Evolutionary conservation across 1,140 invertebrate genomes (phyloP), one percentile per base, ranked within the genome.

Genomic region (Ctenoplectra terminalis): DNA sequence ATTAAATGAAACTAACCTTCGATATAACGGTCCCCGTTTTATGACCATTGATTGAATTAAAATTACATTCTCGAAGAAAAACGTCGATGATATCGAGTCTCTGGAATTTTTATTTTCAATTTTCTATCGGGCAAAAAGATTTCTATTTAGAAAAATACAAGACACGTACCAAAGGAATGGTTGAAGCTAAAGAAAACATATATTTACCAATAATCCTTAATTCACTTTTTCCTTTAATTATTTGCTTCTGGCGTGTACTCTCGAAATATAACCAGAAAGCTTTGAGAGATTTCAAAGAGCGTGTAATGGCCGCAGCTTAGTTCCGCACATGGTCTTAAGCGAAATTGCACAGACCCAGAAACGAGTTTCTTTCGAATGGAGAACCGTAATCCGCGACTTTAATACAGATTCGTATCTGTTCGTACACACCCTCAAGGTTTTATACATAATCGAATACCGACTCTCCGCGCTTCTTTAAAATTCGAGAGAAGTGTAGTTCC

Each of bases 341-440:
- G 66, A 40, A 50, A 70, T 78, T 70, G 46, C 43, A 13, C 17
- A 43, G 56, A 61, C 17, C 66, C 37, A 2, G 56, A 31, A 78
- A 78, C 76, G 66, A 61, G 29, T 61, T 61, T 31, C 31, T 48
- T 40, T 34, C 29, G 15, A 70, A 26, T 63, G 54, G n/a, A 23
- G 15, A 40, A 50, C 29, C 54, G 56, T 78, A 61, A 78, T 61
- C 66, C 75, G 52, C 26, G n/a, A 60, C 66, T 78, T 70, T 61
- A 69, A 78, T 70, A 69, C 40, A 52, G 48, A 70, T 70, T 29
- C 46, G 50, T 56, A 56, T 67, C 74, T 13, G 29, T 43, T 58
- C 50, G 31, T 40, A 26, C n/a, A 40, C 43, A 69, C 9, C 31
- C 1, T 0, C 20, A 17, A 29, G 7, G 37, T 69, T 60, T 34